These are phyloP conservation scores for Tribolium madens DNA, from an alignment of 1,140 invertebrate genomes.

Conservation along the genomic window DNA sequence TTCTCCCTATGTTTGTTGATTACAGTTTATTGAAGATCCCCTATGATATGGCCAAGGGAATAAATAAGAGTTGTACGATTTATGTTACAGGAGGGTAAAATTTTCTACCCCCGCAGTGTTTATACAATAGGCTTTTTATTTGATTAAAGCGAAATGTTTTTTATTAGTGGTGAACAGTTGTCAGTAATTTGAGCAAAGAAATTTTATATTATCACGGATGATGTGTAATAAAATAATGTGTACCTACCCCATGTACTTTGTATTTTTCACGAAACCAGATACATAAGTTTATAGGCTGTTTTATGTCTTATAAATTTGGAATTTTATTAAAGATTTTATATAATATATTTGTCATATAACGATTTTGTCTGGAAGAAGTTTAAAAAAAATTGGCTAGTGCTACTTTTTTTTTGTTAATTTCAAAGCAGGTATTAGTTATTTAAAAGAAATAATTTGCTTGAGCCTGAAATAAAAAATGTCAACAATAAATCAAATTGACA, in stretches of 20 bases:
- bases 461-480: neutral
- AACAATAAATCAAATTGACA: neutral
- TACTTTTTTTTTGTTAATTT: no score
- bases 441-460: neutral
- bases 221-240: neutral
- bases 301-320: neutral
- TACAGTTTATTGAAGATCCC: neutral
- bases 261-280: neutral
- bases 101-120: neutral
- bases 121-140: neutral
- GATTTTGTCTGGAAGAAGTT: no score
- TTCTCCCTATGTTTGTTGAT: constrained; percentile 14
- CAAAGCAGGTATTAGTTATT: neutral
- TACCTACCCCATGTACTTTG: neutral
- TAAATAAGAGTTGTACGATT: constrained; percentile 9
- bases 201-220: neutral
- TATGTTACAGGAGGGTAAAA: neutral
- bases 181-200: neutral
- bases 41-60: neutral
- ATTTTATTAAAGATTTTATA: neutral
- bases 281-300: neutral
- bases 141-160: neutral
- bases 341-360: no score
- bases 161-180: neutral
- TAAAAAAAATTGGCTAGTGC: no score